phyloP scores from a whole-genome alignment of 1,140 invertebrate genomes.

The Brachionus angularis region DNA sequence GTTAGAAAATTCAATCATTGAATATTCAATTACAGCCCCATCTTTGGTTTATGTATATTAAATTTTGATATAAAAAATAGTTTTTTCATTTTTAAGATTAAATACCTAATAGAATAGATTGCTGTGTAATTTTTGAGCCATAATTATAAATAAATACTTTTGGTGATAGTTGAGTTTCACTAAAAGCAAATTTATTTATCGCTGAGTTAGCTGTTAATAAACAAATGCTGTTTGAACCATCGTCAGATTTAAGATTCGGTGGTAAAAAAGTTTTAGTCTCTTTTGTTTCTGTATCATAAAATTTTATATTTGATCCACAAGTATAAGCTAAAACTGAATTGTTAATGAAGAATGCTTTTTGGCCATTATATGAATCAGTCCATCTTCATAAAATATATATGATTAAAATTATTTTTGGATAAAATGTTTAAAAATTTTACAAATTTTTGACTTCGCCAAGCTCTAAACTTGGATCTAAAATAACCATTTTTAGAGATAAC shows the following conservation, averaged over 20 bases:
- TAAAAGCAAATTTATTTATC: slow-evolving; percentile 38
- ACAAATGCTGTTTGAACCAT: slow-evolving; percentile 6
- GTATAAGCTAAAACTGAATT: slow-evolving; percentile 2
- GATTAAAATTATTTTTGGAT: not conserved
- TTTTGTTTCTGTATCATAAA: slow-evolving; percentile 12
- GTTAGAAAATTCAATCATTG: slow-evolving; percentile 40
- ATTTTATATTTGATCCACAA: slow-evolving; percentile 18
- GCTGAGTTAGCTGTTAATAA: slow-evolving; percentile 19
- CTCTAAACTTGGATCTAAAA: slow-evolving; percentile 13
- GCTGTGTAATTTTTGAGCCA: slow-evolving; percentile 7
- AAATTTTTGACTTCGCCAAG: slow-evolving; percentile 2
- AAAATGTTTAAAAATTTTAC: not conserved
- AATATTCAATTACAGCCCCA: slow-evolving; percentile 35
- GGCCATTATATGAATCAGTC: slow-evolving; percentile 39
- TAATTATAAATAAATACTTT: slow-evolving; percentile 20
- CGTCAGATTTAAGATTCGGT: not conserved
- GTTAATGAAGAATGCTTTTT: slow-evolving; percentile 33
- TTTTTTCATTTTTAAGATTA: no score
- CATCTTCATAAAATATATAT: not conserved
- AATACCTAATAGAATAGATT: slow-evolving; percentile 16
- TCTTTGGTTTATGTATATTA: no score
- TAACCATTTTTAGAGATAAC: not conserved
- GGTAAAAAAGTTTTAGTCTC: not conserved
- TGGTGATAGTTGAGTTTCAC: slow-evolving; percentile 29
- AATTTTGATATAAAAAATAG: no score